phyloP scores from a whole-genome alignment of 2,113 vertebrate species.

The Propithecus coquereli region DNA sequence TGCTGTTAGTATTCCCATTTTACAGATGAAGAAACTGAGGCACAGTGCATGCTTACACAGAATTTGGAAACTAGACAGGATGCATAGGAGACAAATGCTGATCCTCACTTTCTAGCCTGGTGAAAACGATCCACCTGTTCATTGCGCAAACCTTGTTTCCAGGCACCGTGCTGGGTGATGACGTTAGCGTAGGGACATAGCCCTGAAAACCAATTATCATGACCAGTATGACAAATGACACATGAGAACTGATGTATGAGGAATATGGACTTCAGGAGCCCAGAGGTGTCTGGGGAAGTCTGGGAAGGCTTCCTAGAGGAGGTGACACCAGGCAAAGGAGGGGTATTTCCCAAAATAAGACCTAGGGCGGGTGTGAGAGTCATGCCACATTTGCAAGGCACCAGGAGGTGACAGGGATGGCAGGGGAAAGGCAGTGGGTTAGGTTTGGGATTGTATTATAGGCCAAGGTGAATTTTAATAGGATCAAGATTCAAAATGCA shows the following conservation, averaged over 20 bases:
- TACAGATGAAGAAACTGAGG: neutral
- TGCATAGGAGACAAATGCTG: neutral
- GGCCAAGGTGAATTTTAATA: neutral
- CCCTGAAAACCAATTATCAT: neutral
- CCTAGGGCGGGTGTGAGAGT: neutral
- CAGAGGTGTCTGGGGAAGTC: neutral
- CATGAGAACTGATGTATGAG: neutral
- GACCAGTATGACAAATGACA: neutral
- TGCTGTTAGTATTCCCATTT: neutral
- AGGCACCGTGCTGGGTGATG: neutral
- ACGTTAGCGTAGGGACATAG: rapidly evolving
- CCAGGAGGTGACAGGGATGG: neutral
- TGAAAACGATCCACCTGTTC: neutral
- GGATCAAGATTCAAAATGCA: neutral
- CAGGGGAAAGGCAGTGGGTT: neutral
- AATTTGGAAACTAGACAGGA: neutral
- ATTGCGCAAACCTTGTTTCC: neutral
- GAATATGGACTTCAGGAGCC: neutral
- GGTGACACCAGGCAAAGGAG: neutral
- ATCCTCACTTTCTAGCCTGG: neutral
- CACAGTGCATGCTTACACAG: neutral
- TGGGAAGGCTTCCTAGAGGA: neutral
- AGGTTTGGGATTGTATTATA: neutral
- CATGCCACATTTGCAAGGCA: neutral
- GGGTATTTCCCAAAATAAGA: neutral